phyloP scores from a whole-genome alignment of 2,888 invertebrate species.

The Branchipolynoe longqiensis region DNA sequence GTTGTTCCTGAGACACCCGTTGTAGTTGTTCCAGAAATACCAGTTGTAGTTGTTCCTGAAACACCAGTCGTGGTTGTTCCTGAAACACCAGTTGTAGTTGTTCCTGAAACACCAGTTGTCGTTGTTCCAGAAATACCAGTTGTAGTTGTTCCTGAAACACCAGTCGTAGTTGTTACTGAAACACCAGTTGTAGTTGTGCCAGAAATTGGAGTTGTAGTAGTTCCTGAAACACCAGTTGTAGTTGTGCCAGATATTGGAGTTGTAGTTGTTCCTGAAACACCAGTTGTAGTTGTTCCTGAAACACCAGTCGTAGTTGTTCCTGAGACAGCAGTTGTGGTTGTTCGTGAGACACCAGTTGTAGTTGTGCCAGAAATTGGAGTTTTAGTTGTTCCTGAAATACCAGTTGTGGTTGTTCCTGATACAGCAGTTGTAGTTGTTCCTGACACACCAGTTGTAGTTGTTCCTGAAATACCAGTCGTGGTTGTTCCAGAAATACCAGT shows the following conservation, averaged over 20 bases:
- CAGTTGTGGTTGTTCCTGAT: too few relatives aligned
- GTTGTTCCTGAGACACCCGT: neutral
- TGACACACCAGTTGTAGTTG: too few relatives aligned
- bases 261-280: neutral
- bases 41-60: neutral
- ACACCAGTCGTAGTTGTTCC: neutral
- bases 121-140: neutral
- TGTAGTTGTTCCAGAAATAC: neutral
- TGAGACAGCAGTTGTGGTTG: neutral
- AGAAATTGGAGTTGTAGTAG: neutral
- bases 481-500: too few relatives aligned
- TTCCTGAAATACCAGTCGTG: too few relatives aligned
- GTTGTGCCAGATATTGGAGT: neutral
- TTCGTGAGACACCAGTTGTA: neutral
- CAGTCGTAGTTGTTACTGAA: neutral
- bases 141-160: slow-evolving; percentile 1
- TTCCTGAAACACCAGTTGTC: neutral
- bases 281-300: neutral
- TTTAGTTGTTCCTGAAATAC: neutral
- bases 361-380: neutral
- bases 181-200: neutral
- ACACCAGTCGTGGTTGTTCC: neutral
- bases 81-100: slow-evolving; percentile 3
- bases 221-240: neutral
- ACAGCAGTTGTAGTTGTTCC: too few relatives aligned